Conservation (phyloP, 2,888 invertebrate species). For the Rosalia funebris region DNA sequence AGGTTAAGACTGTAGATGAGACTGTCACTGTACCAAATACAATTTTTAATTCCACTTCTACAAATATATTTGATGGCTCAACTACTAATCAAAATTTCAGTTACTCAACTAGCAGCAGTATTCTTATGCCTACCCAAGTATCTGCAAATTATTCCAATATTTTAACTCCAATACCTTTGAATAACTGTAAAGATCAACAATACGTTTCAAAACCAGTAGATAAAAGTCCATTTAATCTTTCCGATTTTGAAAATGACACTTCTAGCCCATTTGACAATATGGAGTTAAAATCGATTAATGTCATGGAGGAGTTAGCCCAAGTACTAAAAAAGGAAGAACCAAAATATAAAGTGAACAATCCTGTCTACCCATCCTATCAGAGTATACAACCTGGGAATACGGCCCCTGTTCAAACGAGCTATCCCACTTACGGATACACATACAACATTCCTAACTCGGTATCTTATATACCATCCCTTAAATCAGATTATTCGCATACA, state of each 20-base stretch:
- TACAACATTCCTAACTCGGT: conserved; percentile 46
- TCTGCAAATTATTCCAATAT: conserved; percentile 59
- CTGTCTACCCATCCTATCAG: conserved; percentile 34
- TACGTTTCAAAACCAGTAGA: conserved; percentile 45
- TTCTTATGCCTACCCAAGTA: conserved; percentile 55
- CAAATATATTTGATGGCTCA: conserved; percentile 20
- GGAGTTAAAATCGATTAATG: conserved; percentile 91
- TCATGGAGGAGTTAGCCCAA: conserved; percentile 89
- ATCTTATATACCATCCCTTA: conserved; percentile 34
- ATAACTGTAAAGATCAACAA: conserved; percentile 38
- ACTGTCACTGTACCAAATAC: conserved; percentile 32
- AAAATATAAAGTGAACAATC: conserved; percentile 25
- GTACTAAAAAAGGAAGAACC: conserved; percentile 68
- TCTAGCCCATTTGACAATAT: conserved; percentile 94
- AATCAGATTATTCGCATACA: conserved; percentile 37
- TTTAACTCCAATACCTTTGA: conserved; percentile 63
- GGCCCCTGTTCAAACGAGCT: conserved; percentile 32
- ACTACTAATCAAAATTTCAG: conserved; percentile 42
- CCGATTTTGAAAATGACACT: conserved; percentile 91
- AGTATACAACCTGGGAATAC: conserved; percentile 18
- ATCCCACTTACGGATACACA: conserved; percentile 38
- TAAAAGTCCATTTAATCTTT: conserved; percentile 66
- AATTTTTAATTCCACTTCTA: conserved; percentile 26
- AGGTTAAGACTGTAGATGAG: conserved; percentile 39
- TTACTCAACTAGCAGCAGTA: conserved; percentile 42